These are phyloP conservation scores for Gymnothorax reevesii DNA, from an alignment of 2,797 vertebrate genomes.

Conservation along the genomic window DNA sequence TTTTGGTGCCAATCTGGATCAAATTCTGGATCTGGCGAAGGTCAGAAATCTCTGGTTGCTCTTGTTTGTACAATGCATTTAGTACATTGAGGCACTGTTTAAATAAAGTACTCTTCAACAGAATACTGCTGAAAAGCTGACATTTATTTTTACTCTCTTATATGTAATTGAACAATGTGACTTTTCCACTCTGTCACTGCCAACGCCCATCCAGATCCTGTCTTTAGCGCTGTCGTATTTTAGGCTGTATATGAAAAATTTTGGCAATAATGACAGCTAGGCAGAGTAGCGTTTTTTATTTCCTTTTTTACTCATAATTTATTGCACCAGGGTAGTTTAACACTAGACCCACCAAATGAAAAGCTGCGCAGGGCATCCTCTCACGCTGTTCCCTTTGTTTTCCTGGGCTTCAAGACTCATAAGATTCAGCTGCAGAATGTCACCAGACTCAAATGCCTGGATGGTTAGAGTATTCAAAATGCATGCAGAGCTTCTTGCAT, in stretches of 20 bases:
- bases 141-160: not conserved
- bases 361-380: not conserved
- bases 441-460: not conserved
- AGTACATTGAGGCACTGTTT: no score
- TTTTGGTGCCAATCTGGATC: no score
- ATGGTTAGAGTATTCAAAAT: not conserved
- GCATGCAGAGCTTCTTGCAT: not conserved
- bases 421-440: not conserved
- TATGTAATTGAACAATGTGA: not conserved
- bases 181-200: not conserved
- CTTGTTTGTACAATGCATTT: no score
- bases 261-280: not conserved
- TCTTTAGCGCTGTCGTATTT: not conserved
- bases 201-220: not conserved
- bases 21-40: no score
- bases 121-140: no score
- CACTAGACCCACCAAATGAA: not conserved
- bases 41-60: no score
- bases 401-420: not conserved
- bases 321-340: not conserved
- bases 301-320: not conserved
- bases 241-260: not conserved
- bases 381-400: not conserved
- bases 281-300: not conserved
- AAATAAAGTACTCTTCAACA: not conserved